Base-by-base conservation (phyloP, 2,888 invertebrate genomes). In the Callimorpha dominula region DNA sequence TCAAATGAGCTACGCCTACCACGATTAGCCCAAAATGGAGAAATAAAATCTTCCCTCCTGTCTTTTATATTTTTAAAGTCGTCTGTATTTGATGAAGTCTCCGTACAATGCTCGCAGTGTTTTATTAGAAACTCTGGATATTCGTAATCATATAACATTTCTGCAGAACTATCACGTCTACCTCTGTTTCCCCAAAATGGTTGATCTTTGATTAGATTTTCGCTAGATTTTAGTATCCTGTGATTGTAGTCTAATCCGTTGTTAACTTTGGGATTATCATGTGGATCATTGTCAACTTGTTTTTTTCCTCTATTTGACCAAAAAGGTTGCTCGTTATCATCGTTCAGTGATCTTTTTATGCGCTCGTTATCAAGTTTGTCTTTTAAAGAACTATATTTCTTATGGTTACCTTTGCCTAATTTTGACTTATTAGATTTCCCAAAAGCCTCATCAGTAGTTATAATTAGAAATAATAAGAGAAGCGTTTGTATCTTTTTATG, bases 141-240 rank as follows among this genome's bases (percentile, higher is more conserved):
- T 68, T 87, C 85, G 50, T 80, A 80, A 5, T 86, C 88, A 31
- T 76, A 70, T 66, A 79, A 73, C 71, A 83, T 84, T 84, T 93
- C 93, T 17, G 82, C 77, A 0, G 90, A 84, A 75, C 86, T 88
- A 0, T 91, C 92, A 20, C 94, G 88, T 80, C 91, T 87, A 11
- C 94, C 94, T 79, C 94, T 87, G 50, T 88, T 91, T 11, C 90
- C 94, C 95, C 95, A 95, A 85, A 95, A 95, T 2, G 94, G 94
- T 60, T 92, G 92, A 54, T 92, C 91, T 70, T 91, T 86, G 14
- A 88, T 81, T 2, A 86, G 63, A 63, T 86, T 85, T 17, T 84
- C 81, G 77, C 78, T 84, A 11, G 80, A 82, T 71, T 89, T 87
- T 43, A 82, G 62, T 20, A 85, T 65, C 72, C 81, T 85, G 74